phyloP scores from a whole-genome alignment of 2,797 vertebrate species.

The Threskiornis aethiopicus region DNA sequence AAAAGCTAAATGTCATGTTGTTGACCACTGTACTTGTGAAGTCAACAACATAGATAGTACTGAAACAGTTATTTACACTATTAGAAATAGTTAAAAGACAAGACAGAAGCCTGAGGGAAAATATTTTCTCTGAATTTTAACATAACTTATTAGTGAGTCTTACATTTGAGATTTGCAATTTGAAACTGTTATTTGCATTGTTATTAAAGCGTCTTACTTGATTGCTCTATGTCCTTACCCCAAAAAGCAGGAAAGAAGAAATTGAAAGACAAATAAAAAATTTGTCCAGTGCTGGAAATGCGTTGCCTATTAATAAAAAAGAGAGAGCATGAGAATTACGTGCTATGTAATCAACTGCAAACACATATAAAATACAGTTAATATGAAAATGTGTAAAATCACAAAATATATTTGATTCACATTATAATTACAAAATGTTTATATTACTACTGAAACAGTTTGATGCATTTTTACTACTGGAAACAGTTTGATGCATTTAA shows the following conservation, averaged over 20 bases:
- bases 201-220: not conserved
- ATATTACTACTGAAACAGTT: not conserved
- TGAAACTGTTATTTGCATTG: not conserved
- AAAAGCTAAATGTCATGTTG: not conserved
- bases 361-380: not conserved
- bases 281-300: conserved; percentile 85
- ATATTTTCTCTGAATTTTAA: not conserved
- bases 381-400: not conserved
- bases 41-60: not conserved
- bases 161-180: not conserved
- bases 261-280: conserved; percentile 82
- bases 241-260: conserved; percentile 89
- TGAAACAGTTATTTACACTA: not conserved
- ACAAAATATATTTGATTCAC: not conserved
- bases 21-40: not conserved
- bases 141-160: not conserved
- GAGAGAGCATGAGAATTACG: not conserved
- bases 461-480: not conserved
- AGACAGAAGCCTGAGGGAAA: not conserved
- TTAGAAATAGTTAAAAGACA: not conserved
- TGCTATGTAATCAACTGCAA: not conserved
- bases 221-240: conserved; percentile 79
- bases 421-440: not conserved
- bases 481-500: not conserved
- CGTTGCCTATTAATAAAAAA: conserved; percentile 76